Percentiles rank a stretch among this genome's conserved stretches.
phyloP scores from a whole-genome alignment of 1,140 invertebrate species.

The Macrobrachium nipponense region DNA sequence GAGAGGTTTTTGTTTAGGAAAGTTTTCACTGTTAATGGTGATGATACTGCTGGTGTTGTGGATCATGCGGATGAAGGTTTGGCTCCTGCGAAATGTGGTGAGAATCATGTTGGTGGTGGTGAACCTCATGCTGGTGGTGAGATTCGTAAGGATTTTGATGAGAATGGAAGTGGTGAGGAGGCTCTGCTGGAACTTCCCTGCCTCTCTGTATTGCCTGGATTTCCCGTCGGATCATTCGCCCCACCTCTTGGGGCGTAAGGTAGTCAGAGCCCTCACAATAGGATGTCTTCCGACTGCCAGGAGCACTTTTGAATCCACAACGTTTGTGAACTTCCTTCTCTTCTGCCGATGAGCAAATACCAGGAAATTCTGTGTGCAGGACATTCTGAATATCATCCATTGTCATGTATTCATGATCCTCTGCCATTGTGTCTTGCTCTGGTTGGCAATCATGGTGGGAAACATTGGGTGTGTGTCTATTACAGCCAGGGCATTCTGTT shows the following conservation, averaged over 20 bases:
- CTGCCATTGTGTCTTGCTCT: conserved; percentile 39
- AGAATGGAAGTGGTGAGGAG: not conserved
- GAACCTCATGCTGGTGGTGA: not conserved
- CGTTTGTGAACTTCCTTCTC: conserved; percentile 55
- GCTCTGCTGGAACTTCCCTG: not conserved
- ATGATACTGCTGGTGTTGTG: conserved; percentile 43
- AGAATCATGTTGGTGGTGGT: conserved; percentile 12
- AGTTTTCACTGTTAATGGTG: conserved; percentile 38
- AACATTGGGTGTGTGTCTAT: not conserved
- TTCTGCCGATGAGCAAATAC: conserved; percentile 46
- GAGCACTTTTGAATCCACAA: conserved; percentile 58
- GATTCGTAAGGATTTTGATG: conserved; percentile 20
- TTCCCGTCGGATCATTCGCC: conserved; percentile 60
- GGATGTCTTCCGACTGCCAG: conserved; percentile 60
- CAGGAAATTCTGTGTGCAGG: conserved; percentile 58
- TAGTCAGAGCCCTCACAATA: conserved; percentile 61
- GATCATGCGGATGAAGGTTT: conserved; percentile 19
- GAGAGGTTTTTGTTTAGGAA: not conserved
- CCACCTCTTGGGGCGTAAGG: conserved; percentile 63
- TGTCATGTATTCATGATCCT: conserved; percentile 61
- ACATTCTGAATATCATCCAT: conserved; percentile 64
- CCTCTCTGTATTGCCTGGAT: conserved; percentile 29
- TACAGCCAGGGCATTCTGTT: conserved; percentile 44
- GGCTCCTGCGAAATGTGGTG: conserved; percentile 23
- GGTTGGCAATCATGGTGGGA: conserved; percentile 40